A percentile compares a stretch with the other conserved stretches of the same genome.
These are phyloP conservation scores for Scaptomyza tumidula DNA, from an alignment of 2,888 invertebrate genomes.

Conservation along the genomic window DNA sequence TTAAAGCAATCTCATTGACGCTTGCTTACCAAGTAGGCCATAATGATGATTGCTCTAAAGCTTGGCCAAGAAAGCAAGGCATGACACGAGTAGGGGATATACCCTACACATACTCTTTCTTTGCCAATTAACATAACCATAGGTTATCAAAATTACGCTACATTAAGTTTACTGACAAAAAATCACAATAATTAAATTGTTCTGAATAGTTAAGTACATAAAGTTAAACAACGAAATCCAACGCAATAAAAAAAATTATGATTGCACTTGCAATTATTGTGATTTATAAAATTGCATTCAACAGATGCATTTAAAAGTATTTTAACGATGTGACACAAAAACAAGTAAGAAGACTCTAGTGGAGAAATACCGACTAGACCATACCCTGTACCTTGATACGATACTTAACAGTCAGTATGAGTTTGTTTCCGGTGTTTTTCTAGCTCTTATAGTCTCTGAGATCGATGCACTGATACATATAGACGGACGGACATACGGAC, in stretches of 20 bases:
- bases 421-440: no score
- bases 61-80: constrained; percentile 27
- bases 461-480: no score
- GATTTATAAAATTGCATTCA: background rate
- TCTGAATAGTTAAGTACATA: constrained; percentile 10
- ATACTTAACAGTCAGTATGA: no score
- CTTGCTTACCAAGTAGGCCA: constrained; percentile 41
- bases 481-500: no score
- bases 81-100: background rate
- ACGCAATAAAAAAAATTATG: background rate
- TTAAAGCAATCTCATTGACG: constrained; percentile 53
- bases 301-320: constrained; percentile 1
- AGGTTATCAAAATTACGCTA: no score
- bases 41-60: no score
- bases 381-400: no score
- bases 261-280: constrained; percentile 1
- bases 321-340: background rate
- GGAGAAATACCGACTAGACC: no score
- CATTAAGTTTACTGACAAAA: no score
- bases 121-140: background rate
- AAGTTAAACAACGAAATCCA: constrained; percentile 22
- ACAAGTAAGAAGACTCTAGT: no score
- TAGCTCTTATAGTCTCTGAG: no score
- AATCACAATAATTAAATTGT: constrained; percentile 8
- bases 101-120: background rate